phyloP scores from a whole-genome alignment of 1,140 invertebrate genomes.

The Asbolus verrucosus region DNA sequence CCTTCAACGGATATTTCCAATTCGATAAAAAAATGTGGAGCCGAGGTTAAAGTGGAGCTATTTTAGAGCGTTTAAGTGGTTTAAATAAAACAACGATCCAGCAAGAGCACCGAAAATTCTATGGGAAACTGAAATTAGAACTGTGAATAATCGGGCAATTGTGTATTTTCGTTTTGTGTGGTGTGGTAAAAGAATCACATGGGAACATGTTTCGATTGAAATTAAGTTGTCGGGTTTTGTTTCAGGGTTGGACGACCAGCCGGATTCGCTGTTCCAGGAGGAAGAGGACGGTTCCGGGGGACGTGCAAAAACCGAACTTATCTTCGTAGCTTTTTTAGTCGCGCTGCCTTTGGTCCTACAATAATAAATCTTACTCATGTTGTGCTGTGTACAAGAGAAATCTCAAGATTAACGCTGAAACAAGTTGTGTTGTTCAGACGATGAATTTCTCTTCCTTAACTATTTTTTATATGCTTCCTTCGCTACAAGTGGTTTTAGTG shows the following conservation, averaged over 20 bases:
- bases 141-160: too few species aligned
- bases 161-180: too few species aligned
- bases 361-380: conserved; percentile 55
- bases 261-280: conserved; percentile 56
- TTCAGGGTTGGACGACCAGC: conserved; percentile 51
- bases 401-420: conserved; percentile 39
- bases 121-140: too few species aligned
- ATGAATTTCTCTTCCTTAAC: conserved; percentile 41
- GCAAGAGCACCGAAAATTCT: too few species aligned
- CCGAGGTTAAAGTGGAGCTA: too few species aligned
- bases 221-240: conserved; percentile 39
- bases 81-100: too few species aligned
- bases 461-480: conserved; percentile 46
- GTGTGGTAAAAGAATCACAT: background rate
- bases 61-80: conserved; percentile 2
- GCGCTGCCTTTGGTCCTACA: conserved; percentile 55
- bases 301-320: conserved; percentile 43
- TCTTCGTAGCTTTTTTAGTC: conserved; percentile 46
- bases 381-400: conserved; percentile 41
- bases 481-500: conserved; percentile 44
- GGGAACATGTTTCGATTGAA: conserved; percentile 27
- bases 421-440: conserved; percentile 41
- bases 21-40: conserved; percentile 21
- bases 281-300: conserved; percentile 53
- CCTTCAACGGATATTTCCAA: background rate